Base-by-base conservation (phyloP, 2,888 invertebrate species). In the Athalia rosae region DNA sequence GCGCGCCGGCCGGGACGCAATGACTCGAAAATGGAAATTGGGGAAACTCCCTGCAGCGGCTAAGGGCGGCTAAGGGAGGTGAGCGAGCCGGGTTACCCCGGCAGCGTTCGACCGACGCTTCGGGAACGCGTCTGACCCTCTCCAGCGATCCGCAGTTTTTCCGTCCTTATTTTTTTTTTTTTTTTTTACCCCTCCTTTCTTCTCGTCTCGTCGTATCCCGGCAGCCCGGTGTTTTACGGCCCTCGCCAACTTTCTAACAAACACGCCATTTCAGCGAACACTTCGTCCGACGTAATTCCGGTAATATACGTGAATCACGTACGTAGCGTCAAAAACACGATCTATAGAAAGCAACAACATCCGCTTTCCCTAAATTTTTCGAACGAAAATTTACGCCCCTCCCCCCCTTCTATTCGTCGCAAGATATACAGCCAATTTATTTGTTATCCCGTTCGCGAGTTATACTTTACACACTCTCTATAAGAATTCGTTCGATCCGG, bases 201-300 rank as follows among this genome's bases (percentile, higher is more conserved):
- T 4, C 53, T 53, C n/a, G 53, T 53, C n/a, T 15, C 8, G 45
- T 64, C 64, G 64, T 47, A 11, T 8, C 63, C 3, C 13, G 63
- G n/a, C 15, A 50, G 48, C 66, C 50, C n/a, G n/a, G 28, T 67
- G 66, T 67, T 67, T 67, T 28, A 15, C 43, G 66, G 50, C 50
- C 66, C 67, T 67, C 50, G 50, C 64, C 64, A 67, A 67, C 67
- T 67, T 67, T 67, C 67, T 67, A 67, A 67, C 67, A 53, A 67
- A 67, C 67, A 67, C 62, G n/a, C n/a, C n/a, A 28, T 28, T 62
- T 62, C 62, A 4, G 9, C n/a, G 58, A 58, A 58, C 58, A 58
- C 64, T 64, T 64, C 64, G 64, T 64, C 67, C 41, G 41, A 11
- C 43, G 15, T 53, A 43, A 67, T 67, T 67, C 50, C 67, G 41